Evolutionary conservation across 2,888 invertebrate species (phyloP).

Genomic region (Neoitamus cyanurus): DNA sequence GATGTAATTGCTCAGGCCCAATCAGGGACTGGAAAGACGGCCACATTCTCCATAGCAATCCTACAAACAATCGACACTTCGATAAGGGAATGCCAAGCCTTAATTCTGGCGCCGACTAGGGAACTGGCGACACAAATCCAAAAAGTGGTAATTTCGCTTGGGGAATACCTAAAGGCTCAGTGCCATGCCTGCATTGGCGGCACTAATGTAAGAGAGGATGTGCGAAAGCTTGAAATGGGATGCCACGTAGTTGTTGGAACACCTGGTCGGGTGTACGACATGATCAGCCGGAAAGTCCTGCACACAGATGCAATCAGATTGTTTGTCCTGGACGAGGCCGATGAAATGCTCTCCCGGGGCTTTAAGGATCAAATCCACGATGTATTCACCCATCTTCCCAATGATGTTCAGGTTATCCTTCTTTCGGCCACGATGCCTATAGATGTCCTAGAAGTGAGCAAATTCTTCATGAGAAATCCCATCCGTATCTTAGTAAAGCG

Average conservation of each 20-base stretch:
- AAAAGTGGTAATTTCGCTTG: constrained; percentile 95
- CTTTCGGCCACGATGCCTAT: constrained; percentile 98
- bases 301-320: constrained; percentile 91
- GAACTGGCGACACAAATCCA: constrained; percentile 83
- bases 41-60: constrained; percentile 99
- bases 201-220: constrained; percentile 97
- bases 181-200: constrained; percentile 99
- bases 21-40: constrained; percentile 99
- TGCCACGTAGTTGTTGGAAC: constrained; percentile 99
- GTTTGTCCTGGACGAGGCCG: constrained; percentile 98
- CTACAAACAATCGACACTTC: constrained; percentile 95
- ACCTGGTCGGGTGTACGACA: constrained; percentile 97
- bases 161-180: constrained; percentile 97
- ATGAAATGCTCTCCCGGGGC: constrained; percentile 98
- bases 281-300: constrained; percentile 93
- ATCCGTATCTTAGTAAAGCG: constrained; percentile 97
- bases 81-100: constrained; percentile 91
- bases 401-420: constrained; percentile 93
- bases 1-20: constrained; percentile 99
- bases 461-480: constrained; percentile 97
- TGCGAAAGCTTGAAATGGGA: constrained; percentile 91
- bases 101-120: constrained; percentile 96
- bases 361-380: constrained; percentile 99
- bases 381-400: constrained; percentile 92
- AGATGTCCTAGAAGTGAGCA: constrained; percentile 97